Evolutionary conservation across 2,113 vertebrate genomes (phyloP), one percentile per base, ranked within the genome.

Genomic region (Sapayoa aenigma): DNA sequence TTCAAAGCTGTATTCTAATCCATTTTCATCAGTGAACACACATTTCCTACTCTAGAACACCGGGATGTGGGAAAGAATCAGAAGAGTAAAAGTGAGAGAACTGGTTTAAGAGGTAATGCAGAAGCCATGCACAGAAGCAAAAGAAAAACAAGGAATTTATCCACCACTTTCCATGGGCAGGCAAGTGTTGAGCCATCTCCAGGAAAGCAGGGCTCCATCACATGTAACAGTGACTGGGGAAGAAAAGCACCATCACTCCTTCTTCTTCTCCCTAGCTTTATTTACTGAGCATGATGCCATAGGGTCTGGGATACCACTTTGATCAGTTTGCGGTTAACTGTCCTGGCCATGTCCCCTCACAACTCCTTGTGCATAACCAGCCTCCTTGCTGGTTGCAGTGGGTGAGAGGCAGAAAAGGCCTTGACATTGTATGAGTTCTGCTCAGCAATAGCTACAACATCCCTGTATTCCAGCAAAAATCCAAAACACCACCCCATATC

Each of bases 141-240:
- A 74, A 68, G 20, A 19, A 23, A 50, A 67, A 3, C 13, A 39
- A 46, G 20, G 37, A 30, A 41, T 68, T 53, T 7, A 9, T 67
- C 60, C 28, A 52, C 11, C 24, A 6, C 11, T 35, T 62, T 8
- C 47, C 24, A 16, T 35, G n/a, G 30, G 9, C 41, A 76, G 47
- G 41, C 39, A 35, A 6, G 21, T 35, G 14, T 62, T 62, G 20
- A 62, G 47, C 71, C 1, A 0, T 14, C n/a, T 63, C 20, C 9
- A 22, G 30, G 30, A 53, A 41, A 68, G 24, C 55, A 27, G 47
- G 14, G 8, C 8, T 41, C 53, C 39, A 22, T 47, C n/a, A 35
- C n/a, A 35, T 0, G 0, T 14, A n/a, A 11, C 5, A 2, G 6
- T 30, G 27, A 42, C 19, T 63, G 13, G 27, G 37, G 18, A 41